Evolutionary conservation across 2,888 invertebrate genomes (phyloP), one percentile per base, ranked within the genome.

Genomic region (Tetropium fuscum): DNA sequence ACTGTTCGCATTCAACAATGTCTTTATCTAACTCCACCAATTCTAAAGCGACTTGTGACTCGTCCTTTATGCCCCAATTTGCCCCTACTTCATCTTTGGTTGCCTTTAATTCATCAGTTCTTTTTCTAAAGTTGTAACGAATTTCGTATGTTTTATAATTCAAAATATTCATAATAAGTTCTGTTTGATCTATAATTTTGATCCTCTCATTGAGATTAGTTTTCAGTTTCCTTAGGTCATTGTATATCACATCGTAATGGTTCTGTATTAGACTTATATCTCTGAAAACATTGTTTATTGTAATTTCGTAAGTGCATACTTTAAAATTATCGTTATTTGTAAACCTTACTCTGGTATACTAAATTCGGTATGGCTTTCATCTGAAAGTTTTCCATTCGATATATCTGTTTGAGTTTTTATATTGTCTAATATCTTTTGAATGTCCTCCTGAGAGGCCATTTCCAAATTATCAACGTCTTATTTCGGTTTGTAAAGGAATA

Each of bases 121-220:
- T 66, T 2, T 47, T 60, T 6, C 72, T 66, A 56, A 72, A 78
- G 5, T 69, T 60, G 51, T 73, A 71, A 22, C 71, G 71, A 7
- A 74, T 64, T 41, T 78, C 74, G 49, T 75, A 74, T 38, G 74
- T 70, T 71, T 76, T 78, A 53, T 74, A 75, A 19, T 70, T 75
- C 10, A 79, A 53, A 13, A 74, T 66, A 36, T 71, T 72, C 60
- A 74, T 69, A 7, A 76, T 67, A 6, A 74, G 63, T 22, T 78
- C 75, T 13, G 77, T 69, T 55, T 74, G 73, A 44, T 78, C 75
- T 2, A 75, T 53, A 10, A 72, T 59, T 4, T 57, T 54, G 1
- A 70, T 38, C 10, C 71, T 64, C 4, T 57, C 66, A 3, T 69
- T 60, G 16, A 73, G 57, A 32, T 56, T 63, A 5, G 53, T 34